phyloP scores from a whole-genome alignment of 2,797 vertebrate species.

The Gobionotothen gibberifrons region DNA sequence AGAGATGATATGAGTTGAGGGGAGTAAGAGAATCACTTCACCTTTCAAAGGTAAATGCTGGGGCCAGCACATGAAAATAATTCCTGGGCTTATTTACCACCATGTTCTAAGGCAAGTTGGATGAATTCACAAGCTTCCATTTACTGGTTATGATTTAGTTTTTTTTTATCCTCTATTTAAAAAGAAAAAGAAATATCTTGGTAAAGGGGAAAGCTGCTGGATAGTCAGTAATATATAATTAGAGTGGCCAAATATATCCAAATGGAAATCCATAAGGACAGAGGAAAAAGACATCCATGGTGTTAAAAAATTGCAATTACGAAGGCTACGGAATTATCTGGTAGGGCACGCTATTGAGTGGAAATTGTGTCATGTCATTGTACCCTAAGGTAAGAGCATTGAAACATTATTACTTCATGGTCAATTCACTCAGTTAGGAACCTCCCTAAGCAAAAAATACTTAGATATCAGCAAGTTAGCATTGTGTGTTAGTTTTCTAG shows the following conservation, averaged over 20 bases:
- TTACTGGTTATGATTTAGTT: constrained; percentile 1
- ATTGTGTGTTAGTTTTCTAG: not conserved
- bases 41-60: constrained; percentile 10
- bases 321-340: too few species aligned
- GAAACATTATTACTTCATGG: too few species aligned
- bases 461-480: not conserved
- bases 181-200: not conserved
- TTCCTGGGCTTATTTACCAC: constrained; percentile 15
- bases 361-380: too few species aligned
- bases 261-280: too few species aligned
- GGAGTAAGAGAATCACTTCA: constrained; percentile 32
- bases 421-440: too few species aligned
- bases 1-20: constrained; percentile 28
- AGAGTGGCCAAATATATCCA: too few species aligned
- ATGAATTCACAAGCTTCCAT: constrained; percentile 10
- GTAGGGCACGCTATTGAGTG: too few species aligned
- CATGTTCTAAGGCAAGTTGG: not conserved
- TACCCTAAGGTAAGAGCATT: too few species aligned
- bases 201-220: not conserved
- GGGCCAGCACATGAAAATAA: constrained; percentile 7
- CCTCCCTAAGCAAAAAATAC: too few species aligned
- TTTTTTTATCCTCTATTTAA: not conserved
- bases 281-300: too few species aligned
- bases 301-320: too few species aligned
- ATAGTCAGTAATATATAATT: not conserved